Base-by-base conservation (phyloP, 2,797 vertebrate species). In the Threskiornis aethiopicus region DNA sequence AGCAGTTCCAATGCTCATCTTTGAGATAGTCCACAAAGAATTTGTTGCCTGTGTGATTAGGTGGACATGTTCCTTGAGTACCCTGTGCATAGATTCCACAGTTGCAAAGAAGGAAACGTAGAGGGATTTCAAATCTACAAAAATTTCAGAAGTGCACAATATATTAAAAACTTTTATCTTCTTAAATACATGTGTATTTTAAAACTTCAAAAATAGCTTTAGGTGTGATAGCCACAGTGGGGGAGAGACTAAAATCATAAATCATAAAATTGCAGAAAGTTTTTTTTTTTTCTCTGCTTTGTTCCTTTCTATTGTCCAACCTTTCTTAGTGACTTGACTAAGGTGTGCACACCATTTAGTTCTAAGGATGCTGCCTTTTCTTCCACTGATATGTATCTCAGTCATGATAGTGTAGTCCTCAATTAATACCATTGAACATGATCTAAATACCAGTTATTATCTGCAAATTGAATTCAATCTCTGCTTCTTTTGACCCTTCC, bases 1-100 rank as follows among this genome's bases (percentile, higher is more conserved):
- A 80, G 25, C 3, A 14, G 8, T n/a, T 81, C 5, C 33, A 16
- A 0, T 35, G 17, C 13, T 73, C 0, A 0, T 66, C 9, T 18
- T 51, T 57, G 41, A 57, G 41, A 19, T 35, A 24, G 5, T 24
- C 33, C 9, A 37, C 20, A 47, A 51, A 51, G 6, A 52, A 5
- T 39, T 57, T 72, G 6, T 65, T 47, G 16, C 4, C 7, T 57
- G 0, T 65, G 6, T 41, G 18, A 19, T 57, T 46, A 64, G 10
- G 8, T 55, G 8, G 14, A 15, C 3, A 1, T 52, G 4, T 51
- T 58, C 31, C 46, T 86, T 35, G 22, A 57, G 22, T 35, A 37
- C 2, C 0, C 4, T 49, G 19, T 39, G 11, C 19, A 5, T 62
- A 51, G 66, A 62, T 62, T 67, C 18, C 3, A 3, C 11, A 31